A percentile compares a stretch with the other conserved stretches of the same genome.
Evolutionary conservation across 1,140 invertebrate species (phyloP).

Genomic region (Homarus americanus): DNA sequence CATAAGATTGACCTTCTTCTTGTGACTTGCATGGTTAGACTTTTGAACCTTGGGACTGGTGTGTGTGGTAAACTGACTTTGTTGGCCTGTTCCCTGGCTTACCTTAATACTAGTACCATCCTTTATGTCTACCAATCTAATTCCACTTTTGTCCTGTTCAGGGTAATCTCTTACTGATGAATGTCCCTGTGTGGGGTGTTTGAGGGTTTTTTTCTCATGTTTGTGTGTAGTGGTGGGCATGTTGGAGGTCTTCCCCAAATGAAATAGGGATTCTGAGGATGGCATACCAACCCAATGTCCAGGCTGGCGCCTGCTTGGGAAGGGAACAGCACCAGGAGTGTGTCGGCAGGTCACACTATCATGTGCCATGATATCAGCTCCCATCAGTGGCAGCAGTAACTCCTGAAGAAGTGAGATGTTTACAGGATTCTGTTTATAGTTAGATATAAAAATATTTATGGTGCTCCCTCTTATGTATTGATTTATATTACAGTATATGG

Average conservation of each 20-base stretch:
- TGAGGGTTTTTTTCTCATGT: not conserved
- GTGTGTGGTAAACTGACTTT: not conserved
- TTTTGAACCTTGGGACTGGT: not conserved
- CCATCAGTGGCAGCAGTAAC: conserved; percentile 22
- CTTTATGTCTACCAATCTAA: not conserved
- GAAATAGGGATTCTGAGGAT: not conserved
- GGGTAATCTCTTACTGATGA: not conserved
- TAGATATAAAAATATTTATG: too few relatives aligned
- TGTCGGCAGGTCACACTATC: conserved; percentile 18
- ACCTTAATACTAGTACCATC: not conserved
- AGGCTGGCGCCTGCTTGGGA: conserved; percentile 21
- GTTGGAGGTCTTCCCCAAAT: not conserved
- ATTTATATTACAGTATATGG: too few relatives aligned
- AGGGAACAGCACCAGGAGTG: conserved; percentile 2
- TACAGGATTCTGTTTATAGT: too few relatives aligned
- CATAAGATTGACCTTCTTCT: too few relatives aligned
- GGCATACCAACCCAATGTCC: conserved; percentile 48
- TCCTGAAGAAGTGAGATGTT: not conserved
- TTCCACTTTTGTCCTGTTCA: not conserved
- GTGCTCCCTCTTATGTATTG: too few relatives aligned
- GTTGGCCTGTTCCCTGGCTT: not conserved
- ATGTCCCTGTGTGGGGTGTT: not conserved
- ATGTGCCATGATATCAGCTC: conserved; percentile 16
- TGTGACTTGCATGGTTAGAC: not conserved
- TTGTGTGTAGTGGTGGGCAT: not conserved